phyloP scores from a whole-genome alignment of 2,113 vertebrate species.

The Bos javanicus region DNA sequence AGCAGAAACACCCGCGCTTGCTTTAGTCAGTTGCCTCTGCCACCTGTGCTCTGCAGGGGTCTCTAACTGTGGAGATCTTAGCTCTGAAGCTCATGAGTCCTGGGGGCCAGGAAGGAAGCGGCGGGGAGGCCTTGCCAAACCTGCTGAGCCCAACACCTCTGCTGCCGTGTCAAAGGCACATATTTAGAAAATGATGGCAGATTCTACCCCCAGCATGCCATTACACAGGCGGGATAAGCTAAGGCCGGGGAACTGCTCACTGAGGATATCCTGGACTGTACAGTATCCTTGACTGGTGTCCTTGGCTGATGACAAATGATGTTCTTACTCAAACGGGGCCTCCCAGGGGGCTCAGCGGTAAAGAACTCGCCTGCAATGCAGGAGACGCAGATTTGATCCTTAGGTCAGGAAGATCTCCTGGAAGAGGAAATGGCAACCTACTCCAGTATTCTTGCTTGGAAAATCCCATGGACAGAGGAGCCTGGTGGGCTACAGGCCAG shows the following conservation, averaged over 20 bases:
- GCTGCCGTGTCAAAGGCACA: background rate
- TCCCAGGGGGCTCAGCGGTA: background rate
- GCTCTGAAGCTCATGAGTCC: background rate
- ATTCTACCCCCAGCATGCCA: accelerated
- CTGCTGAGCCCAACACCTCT: background rate
- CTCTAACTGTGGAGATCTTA: too few relatives aligned
- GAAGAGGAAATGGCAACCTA: too few relatives aligned
- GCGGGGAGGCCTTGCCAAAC: background rate
- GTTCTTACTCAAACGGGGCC: background rate
- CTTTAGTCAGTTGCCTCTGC: background rate
- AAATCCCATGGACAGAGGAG: background rate
- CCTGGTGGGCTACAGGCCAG: background rate
- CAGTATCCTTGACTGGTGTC: too few relatives aligned
- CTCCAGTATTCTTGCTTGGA: background rate
- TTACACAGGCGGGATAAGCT: background rate
- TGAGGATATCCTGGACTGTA: background rate
- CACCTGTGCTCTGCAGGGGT: background rate
- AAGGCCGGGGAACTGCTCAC: background rate
- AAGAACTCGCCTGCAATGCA: background rate
- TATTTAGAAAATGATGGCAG: background rate
- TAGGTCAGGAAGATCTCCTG: background rate
- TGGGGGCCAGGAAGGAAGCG: too few relatives aligned
- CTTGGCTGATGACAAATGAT: background rate
- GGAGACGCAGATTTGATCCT: background rate
- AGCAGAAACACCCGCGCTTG: background rate